Base-by-base conservation (phyloP, 2,888 invertebrate genomes). In the Heteromyza rotundicornis region DNA sequence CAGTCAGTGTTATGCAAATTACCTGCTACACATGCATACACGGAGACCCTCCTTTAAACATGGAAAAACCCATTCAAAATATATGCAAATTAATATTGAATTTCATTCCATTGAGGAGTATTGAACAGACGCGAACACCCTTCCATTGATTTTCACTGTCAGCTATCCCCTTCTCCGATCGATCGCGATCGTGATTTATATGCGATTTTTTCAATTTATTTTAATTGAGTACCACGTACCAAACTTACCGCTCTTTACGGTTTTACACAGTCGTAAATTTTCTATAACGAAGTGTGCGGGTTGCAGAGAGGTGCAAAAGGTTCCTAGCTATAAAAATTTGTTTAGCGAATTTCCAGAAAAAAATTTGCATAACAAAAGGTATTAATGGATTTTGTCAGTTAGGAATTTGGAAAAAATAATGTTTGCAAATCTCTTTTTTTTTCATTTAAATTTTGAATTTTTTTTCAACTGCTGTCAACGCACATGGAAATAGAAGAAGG, bases 301-400 rank as follows among this genome's bases (percentile, higher is more conserved):
- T 47, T 19, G 47, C 40, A 40, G 40, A 40, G 40, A 27, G 27
- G 10, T 5, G 27, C 27, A 5, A 27, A 5, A 27, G 27, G 7
- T 20, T 17, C 20, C 47, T 17, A n/a, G n/a, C n/a, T n/a, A n/a
- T n/a, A 20, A 47, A 47, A 14, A 14, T 40, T 47, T 47, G 19
- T 20, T 7, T 47, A n/a, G n/a, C n/a, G n/a, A n/a, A n/a, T n/a
- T n/a, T n/a, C n/a, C 20, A 19, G 20, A 47, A 17, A 19, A 19
- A 47, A 47, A 47, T 47, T 47, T 47, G 47, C 47, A 47, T 47
- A 47, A 47, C 47, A 47, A 47, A 47, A 19, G 20, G 19, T 7
- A 8, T 47, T 47, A 47, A 47, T 47, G 47, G 47, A 47, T 47
- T n/a, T 47, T 47, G 47, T 47, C 47, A 47, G 47, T 47, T 47